These are phyloP conservation scores for Coluber constrictor DNA, from an alignment of 2,797 vertebrate species.

Conservation along the genomic window DNA sequence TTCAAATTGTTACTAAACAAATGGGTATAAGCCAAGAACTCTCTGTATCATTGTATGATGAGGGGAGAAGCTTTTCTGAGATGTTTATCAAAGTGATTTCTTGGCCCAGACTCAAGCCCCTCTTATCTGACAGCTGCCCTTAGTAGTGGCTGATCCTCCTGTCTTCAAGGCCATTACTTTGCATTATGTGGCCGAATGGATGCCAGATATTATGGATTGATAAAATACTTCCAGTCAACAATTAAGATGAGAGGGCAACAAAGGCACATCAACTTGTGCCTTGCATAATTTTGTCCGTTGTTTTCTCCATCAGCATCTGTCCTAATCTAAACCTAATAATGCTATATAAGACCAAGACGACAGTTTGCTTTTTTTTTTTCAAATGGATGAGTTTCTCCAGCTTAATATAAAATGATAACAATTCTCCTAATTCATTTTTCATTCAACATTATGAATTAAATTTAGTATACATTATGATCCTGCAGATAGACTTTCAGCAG, in stretches of 20 bases:
- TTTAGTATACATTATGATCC: neutral
- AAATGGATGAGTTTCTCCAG: neutral
- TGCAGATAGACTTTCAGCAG: neutral
- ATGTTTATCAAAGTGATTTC: neutral
- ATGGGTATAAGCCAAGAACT: neutral
- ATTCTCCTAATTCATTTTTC: constrained; percentile 2
- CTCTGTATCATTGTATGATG: neutral
- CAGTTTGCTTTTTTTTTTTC: neutral
- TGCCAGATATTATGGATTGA: neutral
- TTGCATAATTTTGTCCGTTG: neutral
- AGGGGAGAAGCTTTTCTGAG: neutral
- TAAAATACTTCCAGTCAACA: neutral
- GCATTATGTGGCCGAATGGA: neutral
- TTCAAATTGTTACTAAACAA: neutral
- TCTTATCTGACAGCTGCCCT: neutral
- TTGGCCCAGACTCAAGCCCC: neutral
- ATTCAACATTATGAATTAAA: constrained; percentile 13
- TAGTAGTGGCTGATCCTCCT: neutral
- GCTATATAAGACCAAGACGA: neutral
- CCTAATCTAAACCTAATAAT: neutral
- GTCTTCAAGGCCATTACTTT: neutral
- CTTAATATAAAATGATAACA: neutral
- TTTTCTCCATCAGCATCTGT: neutral
- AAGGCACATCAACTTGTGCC: neutral
- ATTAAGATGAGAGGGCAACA: neutral